A percentile compares a stretch with the other conserved stretches of the same genome.
Conservation (phyloP, 2,797 vertebrate genomes). For the Gorsachius magnificus region DNA sequence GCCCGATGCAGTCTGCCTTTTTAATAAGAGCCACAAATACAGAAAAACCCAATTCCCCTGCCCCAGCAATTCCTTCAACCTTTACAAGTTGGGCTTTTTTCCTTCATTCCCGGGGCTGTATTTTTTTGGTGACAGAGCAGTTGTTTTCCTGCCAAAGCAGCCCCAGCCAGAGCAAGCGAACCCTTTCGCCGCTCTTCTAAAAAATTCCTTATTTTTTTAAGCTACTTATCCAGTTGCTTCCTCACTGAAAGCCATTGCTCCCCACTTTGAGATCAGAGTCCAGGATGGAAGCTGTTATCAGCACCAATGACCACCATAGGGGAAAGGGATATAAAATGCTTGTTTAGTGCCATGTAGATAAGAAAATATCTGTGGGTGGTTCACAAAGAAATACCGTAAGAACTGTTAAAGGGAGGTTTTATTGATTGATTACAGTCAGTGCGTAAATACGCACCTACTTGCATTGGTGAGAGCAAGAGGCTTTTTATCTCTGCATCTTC, state of each 20-base stretch:
- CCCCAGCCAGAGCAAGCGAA: background rate
- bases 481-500: background rate
- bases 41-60: background rate
- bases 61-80: background rate
- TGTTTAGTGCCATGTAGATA: background rate
- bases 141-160: background rate
- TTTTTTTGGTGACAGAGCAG: background rate
- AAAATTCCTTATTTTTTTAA: background rate
- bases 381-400: background rate
- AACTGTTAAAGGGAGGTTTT: background rate
- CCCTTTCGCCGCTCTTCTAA: background rate
- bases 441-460: background rate
- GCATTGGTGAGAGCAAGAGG: background rate
- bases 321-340: background rate
- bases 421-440: too few relatives aligned
- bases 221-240: background rate
- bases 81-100: background rate
- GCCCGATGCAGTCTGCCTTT: background rate
- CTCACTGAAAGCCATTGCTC: accelerated
- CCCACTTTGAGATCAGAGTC: background rate
- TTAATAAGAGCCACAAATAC: background rate
- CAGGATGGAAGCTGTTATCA: background rate
- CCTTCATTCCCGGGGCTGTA: background rate
- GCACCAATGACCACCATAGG: background rate
- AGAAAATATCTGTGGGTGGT: background rate